These are phyloP conservation scores for Catagonus wagneri DNA, from an alignment of 2,113 vertebrate species.

Conservation along the genomic window DNA sequence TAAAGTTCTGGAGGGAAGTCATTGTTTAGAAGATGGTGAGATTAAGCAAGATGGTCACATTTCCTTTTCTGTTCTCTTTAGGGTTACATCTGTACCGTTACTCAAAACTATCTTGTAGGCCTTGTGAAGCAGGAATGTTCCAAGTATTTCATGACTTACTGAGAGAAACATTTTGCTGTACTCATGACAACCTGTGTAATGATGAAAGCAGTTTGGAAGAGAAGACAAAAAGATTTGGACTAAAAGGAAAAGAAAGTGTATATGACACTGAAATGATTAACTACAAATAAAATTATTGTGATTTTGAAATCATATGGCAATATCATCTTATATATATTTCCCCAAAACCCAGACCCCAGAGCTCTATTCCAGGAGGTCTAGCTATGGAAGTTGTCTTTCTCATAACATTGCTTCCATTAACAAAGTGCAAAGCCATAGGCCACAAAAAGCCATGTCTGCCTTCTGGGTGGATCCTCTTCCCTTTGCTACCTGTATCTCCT, in stretches of 20 bases:
- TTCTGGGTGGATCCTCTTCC: neutral
- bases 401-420: neutral
- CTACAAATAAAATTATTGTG: neutral
- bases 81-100: constrained; percentile 12
- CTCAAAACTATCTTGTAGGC: neutral
- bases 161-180: constrained; percentile 61
- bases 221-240: neutral
- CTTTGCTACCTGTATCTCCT: neutral
- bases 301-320: neutral
- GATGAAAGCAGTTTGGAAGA: neutral
- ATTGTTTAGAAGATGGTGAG: neutral
- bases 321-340: neutral
- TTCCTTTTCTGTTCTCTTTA: constrained; percentile 43
- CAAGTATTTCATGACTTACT: constrained; percentile 37
- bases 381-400: neutral
- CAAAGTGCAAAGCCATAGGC: neutral
- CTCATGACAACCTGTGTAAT: fast-evolving
- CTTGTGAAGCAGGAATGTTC: neutral
- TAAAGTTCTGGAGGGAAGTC: neutral
- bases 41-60: neutral
- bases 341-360: neutral
- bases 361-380: neutral
- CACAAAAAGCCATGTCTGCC: neutral
- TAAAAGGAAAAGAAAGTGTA: neutral
- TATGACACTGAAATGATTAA: neutral